Conservation (phyloP, 2,888 invertebrate species). For the Nomada goodeniana region DNA sequence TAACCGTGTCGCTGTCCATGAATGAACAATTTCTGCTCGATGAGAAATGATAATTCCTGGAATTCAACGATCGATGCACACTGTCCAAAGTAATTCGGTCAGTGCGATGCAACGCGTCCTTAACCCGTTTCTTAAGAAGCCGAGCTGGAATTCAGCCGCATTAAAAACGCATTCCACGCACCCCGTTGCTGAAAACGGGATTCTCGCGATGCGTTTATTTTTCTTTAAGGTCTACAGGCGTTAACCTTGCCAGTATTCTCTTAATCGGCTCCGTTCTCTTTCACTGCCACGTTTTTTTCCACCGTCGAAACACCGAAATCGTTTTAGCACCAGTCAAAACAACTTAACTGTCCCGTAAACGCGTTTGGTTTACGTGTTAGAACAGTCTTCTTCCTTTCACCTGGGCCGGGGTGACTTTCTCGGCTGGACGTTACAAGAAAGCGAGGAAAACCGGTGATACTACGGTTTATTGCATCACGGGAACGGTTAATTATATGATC, state of each 20-base stretch:
- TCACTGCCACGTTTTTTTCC: slow-evolving; percentile 35
- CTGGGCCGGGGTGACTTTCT: neutral
- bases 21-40: too few species aligned
- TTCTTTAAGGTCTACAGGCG: slow-evolving; percentile 24
- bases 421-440: neutral
- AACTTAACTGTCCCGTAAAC: slow-evolving; percentile 46
- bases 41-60: too few species aligned
- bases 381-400: slow-evolving; percentile 29
- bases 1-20: too few species aligned
- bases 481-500: neutral
- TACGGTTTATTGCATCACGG: neutral
- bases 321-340: slow-evolving; percentile 56
- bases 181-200: slow-evolving; percentile 25
- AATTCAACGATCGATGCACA: too few species aligned
- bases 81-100: neutral
- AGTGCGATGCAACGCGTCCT: slow-evolving; percentile 11
- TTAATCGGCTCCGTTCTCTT: slow-evolving; percentile 27
- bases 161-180: slow-evolving; percentile 23
- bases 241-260: slow-evolving; percentile 19
- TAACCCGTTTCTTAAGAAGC: slow-evolving; percentile 26
- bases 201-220: slow-evolving; percentile 31
- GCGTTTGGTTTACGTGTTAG: slow-evolving; percentile 33
- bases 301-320: slow-evolving; percentile 55
- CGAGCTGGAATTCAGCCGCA: slow-evolving; percentile 34
- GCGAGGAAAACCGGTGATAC: neutral